Evolutionary conservation across 2,888 invertebrate species (phyloP), one percentile per base, ranked within the genome.

Genomic region (Panorpa germanica): DNA sequence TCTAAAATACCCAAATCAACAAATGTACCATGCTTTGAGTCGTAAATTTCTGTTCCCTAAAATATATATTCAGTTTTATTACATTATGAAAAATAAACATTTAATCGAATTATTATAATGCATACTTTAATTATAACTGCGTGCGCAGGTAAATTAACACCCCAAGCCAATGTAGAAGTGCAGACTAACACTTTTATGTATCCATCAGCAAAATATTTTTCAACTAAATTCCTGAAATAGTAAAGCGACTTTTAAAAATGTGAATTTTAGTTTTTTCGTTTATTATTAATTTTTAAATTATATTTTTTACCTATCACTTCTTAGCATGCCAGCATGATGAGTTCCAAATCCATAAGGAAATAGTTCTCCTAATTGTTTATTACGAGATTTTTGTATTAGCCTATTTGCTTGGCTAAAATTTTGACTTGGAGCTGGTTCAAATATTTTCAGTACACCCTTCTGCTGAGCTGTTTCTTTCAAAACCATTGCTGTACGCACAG

Each of bases 91-190:
- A 10, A 9, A 24, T 9, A 24, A 9, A n/a, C 24, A 10, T 7
- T 24, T 10, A 24, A 10, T 9, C 11, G 6, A 32, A 27, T 16
- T 29, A 21, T 7, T 10, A 20, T 23, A 24, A 28, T 25, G 36
- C 55, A 52, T 55, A 83, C 86, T 55, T 82, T 74, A 38, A 93
- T 93, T 28, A 98, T 72, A 37, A 98, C 96, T 17, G 90, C 95
- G 51, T 96, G 95, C 0, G 98, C 98, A 0, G 98, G 98, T 38
- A 99, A 63, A 59, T 99, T 99, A 4, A 99, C 96, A 41, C 98
- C 98, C 98, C 98, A 99, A 15, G 98, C 98, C 17, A 99, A 60
- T 0, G 98, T 99, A 1, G 98, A 85, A 0, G 98, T 99, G 49
- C 96, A 96, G 6, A 91, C 82, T 3, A 99, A 58, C 1, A 82